A percentile compares a stretch with the other conserved stretches of the same genome.
Evolutionary conservation across 2,888 invertebrate species (phyloP).

Genomic region (Microctonus brassicae): DNA sequence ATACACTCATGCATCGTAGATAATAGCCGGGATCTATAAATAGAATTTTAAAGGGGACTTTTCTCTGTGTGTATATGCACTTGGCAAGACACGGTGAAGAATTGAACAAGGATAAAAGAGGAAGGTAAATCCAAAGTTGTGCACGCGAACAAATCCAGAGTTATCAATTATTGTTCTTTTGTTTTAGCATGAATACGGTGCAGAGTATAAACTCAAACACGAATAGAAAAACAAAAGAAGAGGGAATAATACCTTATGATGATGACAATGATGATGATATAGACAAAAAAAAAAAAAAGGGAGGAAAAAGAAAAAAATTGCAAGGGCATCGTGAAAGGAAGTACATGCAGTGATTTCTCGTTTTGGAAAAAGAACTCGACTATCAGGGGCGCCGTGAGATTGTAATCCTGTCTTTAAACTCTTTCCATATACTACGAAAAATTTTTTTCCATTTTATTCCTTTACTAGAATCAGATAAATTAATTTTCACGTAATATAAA

Average conservation of each 20-base stretch:
- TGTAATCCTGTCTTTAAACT: background rate
- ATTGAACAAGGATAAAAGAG: background rate
- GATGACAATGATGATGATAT: background rate
- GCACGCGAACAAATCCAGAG: background rate
- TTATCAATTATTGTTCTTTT: background rate
- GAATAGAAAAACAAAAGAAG: background rate
- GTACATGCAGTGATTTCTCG: background rate
- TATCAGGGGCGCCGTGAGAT: background rate
- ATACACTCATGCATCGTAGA: conserved; percentile 47
- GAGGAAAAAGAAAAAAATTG: background rate
- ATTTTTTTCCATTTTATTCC: background rate
- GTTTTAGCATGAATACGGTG: background rate
- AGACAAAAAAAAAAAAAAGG: background rate
- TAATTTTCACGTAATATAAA: background rate
- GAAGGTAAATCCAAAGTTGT: background rate
- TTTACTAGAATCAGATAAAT: background rate
- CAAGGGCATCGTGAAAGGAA: background rate
- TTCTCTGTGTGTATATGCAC: background rate
- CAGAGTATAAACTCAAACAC: background rate
- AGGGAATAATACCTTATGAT: conserved; percentile 7
- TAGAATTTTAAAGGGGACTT: conserved; percentile 33
- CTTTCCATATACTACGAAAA: background rate
- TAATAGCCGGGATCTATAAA: conserved; percentile 51
- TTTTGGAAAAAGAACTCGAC: background rate
- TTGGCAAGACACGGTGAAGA: background rate